Percentiles rank a stretch among this genome's conserved stretches.
Evolutionary conservation across 2,797 vertebrate genomes (phyloP).

Genomic region (Acanthurus leucopareius): DNA sequence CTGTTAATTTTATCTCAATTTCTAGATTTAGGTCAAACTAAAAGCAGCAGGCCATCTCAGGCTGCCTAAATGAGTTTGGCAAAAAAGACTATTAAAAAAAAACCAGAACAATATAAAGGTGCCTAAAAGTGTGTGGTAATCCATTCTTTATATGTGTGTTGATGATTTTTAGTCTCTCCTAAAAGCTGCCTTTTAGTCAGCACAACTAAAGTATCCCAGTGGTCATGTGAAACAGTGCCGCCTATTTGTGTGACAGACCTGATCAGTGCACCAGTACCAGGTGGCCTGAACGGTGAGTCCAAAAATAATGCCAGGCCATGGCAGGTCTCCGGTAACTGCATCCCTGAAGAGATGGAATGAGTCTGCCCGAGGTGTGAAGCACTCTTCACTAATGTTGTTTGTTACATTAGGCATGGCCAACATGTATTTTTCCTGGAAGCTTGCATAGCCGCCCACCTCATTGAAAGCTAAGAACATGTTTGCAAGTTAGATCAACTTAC

Average conservation of each 20-base stretch:
- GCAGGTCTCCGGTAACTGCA: constrained; percentile 88
- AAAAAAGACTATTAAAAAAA: background rate
- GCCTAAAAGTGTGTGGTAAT: constrained; percentile 25
- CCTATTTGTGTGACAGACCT: constrained; percentile 84
- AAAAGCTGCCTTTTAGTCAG: background rate
- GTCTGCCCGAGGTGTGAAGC: constrained; percentile 89
- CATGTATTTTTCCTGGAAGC: constrained; percentile 90
- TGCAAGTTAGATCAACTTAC: background rate
- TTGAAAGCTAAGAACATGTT: constrained; percentile 73
- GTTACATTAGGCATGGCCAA: constrained; percentile 80
- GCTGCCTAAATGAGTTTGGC: constrained; percentile 29
- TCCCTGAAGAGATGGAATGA: constrained; percentile 94
- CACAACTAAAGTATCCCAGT: background rate
- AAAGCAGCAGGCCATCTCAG: constrained; percentile 36
- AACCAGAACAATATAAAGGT: constrained; percentile 13
- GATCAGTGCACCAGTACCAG: constrained; percentile 98
- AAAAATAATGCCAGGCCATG: constrained; percentile 92
- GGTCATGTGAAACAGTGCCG: background rate
- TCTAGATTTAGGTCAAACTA: constrained; percentile 43
- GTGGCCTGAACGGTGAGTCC: constrained; percentile 89
- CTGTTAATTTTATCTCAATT: constrained; percentile 52
- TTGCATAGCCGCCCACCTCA: constrained; percentile 90
- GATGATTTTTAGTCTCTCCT: constrained; percentile 20
- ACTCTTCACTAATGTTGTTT: constrained; percentile 60
- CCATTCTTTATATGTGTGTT: constrained; percentile 10